Percentiles rank a stretch among this genome's conserved stretches.
phyloP scores from a whole-genome alignment of 2,888 invertebrate genomes.

The Chrysodeixis includens region DNA sequence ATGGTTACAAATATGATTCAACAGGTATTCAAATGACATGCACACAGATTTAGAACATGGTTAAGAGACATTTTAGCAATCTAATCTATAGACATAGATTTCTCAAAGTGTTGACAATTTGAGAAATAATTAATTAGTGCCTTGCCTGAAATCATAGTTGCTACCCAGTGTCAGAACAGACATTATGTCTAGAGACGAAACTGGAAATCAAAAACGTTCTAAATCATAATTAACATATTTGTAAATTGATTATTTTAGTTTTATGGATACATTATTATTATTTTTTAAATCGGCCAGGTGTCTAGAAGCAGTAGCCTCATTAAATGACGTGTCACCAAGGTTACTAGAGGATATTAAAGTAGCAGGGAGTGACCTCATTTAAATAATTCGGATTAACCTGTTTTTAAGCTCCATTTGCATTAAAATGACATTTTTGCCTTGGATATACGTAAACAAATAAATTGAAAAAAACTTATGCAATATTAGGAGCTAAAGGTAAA shows the following conservation, averaged over 20 bases:
- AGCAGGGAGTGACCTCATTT: conserved; percentile 2
- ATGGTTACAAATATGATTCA: no score
- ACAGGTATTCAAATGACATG: no score
- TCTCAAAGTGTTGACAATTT: no score
- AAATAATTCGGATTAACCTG: not conserved
- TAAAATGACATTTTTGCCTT: not conserved
- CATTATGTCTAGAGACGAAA: not conserved
- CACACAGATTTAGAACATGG: no score
- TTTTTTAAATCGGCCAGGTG: not conserved
- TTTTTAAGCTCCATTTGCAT: not conserved
- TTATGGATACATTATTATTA: not conserved
- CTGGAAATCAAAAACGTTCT: not conserved
- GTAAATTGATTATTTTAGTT: not conserved
- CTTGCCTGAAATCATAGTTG: no score
- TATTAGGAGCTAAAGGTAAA: no score
- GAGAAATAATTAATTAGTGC: no score
- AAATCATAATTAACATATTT: not conserved
- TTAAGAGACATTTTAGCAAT: no score
- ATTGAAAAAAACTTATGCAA: not conserved
- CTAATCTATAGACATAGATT: no score
- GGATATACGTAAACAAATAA: conserved; percentile 4
- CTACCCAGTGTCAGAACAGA: not conserved
- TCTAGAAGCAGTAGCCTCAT: not conserved
- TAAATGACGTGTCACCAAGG: not conserved
- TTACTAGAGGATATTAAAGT: not conserved